Base-by-base conservation (phyloP, 2,113 vertebrate genomes). In the Perccottus glenii region DNA sequence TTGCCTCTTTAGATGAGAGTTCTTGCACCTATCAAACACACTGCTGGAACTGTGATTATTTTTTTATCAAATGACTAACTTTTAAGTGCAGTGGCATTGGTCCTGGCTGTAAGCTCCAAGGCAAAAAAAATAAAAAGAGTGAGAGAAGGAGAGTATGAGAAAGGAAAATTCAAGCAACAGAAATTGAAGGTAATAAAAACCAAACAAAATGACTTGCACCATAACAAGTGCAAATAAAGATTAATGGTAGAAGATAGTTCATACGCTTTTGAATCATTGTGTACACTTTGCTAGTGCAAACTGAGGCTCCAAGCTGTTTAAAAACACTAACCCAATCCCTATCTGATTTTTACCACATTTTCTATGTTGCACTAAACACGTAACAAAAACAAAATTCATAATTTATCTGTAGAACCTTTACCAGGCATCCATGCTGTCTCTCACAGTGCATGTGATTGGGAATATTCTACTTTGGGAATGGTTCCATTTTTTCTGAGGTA, bases 21-120 rank as follows among this genome's bases (percentile, higher is more conserved):
- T 79, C 89, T 85, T 92, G 91, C 93, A 95, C 94, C 95, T 96
- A 94, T 97, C 96, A 96, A 94, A 95, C 94, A 96, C 96, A 96
- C 94, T 94, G 94, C 93, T 95, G 94, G 94, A 96, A 93, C 93
- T 94, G 94, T 94, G 94, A 96, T 96, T 95, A 97, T 97, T 96
- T 97, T 96, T 95, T 96, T 95, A 96, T 96, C 96, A 97, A 96
- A 95, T 94, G 88, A 88, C 89, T 91, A 86, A 89, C 90, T 90
- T 90, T 86, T 91, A 92, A 85, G 92, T 93, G 94, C 92, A 93
- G 92, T 94, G 94, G 92, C 92, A 90, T 86, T 82, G 88, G 91
- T 16, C 88, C 86, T 87, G 92, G 93, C 92, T 91, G 92, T 93
- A 93, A 93, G 93, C 93, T 92, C 91, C 57, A 64, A 65, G 76